Evolutionary conservation across 1,140 invertebrate species (phyloP).

Genomic region (Arctopsyche grandis): DNA sequence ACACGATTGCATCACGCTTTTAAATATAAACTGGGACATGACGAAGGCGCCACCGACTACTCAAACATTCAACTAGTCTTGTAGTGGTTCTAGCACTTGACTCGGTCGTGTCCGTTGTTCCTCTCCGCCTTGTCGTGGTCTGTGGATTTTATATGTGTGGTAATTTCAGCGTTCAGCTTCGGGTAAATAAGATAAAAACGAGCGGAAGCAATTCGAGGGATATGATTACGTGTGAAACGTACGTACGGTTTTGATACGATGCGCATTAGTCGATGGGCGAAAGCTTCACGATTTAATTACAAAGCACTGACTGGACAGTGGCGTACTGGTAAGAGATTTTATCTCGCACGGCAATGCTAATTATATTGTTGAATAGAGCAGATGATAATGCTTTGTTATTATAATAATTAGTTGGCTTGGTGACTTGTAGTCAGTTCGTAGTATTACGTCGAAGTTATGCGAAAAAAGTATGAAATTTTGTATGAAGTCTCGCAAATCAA

Average conservation of each 20-base stretch:
- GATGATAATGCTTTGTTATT: too few species aligned
- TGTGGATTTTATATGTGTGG: not conserved
- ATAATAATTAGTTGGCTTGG: too few species aligned
- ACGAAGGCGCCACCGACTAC: not conserved
- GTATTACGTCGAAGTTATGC: too few species aligned
- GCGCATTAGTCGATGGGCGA: conserved; percentile 6
- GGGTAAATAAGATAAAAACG: not conserved
- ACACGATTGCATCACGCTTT: too few species aligned
- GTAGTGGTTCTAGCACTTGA: not conserved
- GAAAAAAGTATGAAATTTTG: too few species aligned
- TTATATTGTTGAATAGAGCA: too few species aligned
- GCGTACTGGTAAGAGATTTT: too few species aligned
- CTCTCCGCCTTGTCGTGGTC: too few species aligned
- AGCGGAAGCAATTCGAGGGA: not conserved
- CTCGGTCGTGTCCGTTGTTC: too few species aligned
- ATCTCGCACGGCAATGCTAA: too few species aligned
- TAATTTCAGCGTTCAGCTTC: not conserved
- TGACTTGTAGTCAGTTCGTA: too few species aligned
- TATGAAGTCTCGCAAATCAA: too few species aligned
- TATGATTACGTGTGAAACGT: not conserved
- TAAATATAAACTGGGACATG: not conserved
- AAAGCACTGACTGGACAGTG: conserved; percentile 23
- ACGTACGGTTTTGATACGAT: not conserved
- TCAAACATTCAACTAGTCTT: not conserved
- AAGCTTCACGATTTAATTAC: conserved; percentile 47